Conservation (phyloP, 2,113 vertebrate species). For the Barnardius zonarius region DNA sequence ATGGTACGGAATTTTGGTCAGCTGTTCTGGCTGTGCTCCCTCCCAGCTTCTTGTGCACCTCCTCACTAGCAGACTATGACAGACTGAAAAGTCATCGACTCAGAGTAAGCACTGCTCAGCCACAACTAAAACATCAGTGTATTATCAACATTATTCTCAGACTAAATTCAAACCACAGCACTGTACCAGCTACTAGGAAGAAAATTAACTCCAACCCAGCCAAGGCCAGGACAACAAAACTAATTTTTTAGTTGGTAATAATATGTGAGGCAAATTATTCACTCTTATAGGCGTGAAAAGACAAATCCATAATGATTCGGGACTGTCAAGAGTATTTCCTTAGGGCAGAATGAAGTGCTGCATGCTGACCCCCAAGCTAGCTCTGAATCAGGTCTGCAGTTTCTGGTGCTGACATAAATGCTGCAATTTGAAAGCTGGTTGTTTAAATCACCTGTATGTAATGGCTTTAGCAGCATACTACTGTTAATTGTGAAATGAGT, state of each 20-base stretch:
- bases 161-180: not conserved
- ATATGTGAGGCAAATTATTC: not conserved
- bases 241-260: not conserved
- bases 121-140: not conserved
- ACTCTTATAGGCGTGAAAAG: not conserved
- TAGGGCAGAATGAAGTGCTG: not conserved
- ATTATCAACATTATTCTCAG: not conserved
- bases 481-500: not conserved
- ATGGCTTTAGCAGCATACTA: not conserved
- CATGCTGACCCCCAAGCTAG: not conserved
- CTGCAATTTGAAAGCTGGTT: not conserved
- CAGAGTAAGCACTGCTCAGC: not conserved
- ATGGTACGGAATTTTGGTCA: not conserved
- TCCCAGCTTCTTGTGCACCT: not conserved
- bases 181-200: not conserved
- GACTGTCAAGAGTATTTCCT: not conserved
- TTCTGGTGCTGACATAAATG: not conserved
- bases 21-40: not conserved
- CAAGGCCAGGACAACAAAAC: not conserved
- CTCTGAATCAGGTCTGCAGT: not conserved
- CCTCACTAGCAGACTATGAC: not conserved
- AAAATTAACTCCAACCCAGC: not conserved
- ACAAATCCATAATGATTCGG: not conserved
- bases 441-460: not conserved
- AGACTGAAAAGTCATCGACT: not conserved